phyloP scores from a whole-genome alignment of 2,113 vertebrate genomes.

The Istiophorus platypterus region DNA sequence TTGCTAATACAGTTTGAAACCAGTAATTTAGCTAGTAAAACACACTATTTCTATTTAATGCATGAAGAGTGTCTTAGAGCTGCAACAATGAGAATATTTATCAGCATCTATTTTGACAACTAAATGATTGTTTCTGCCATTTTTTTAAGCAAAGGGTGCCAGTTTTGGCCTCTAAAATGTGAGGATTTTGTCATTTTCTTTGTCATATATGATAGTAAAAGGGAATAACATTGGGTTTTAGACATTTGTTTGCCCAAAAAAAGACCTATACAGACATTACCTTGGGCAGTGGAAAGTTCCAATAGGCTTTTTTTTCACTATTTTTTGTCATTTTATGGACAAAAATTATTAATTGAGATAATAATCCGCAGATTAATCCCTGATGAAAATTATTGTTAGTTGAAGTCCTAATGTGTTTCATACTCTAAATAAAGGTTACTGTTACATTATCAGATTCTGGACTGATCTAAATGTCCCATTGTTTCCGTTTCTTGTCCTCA shows the following conservation, averaged over 20 bases:
- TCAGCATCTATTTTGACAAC: neutral
- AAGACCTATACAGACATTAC: neutral
- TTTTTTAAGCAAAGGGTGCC: neutral
- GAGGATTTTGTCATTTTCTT: neutral
- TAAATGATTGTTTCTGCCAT: neutral
- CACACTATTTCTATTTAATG: neutral
- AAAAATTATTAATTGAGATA: neutral
- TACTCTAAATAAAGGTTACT: neutral
- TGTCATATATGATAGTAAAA: neutral
- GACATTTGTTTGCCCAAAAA: no score
- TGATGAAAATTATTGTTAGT: neutral
- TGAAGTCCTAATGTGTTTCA: neutral
- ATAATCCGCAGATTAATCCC: neutral
- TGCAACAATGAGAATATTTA: neutral
- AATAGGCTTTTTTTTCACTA: neutral
- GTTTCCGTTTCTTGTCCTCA: slow-evolving; percentile 4
- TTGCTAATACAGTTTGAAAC: no score
- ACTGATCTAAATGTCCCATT: neutral
- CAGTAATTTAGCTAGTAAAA: no score
- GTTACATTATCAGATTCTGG: neutral
- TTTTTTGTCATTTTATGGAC: no score
- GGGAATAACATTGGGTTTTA: no score
- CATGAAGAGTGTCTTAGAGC: neutral
- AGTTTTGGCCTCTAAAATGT: no score
- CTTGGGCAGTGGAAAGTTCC: neutral